Base-by-base conservation (phyloP, 2,797 vertebrate species). In the Cygnus olor region DNA sequence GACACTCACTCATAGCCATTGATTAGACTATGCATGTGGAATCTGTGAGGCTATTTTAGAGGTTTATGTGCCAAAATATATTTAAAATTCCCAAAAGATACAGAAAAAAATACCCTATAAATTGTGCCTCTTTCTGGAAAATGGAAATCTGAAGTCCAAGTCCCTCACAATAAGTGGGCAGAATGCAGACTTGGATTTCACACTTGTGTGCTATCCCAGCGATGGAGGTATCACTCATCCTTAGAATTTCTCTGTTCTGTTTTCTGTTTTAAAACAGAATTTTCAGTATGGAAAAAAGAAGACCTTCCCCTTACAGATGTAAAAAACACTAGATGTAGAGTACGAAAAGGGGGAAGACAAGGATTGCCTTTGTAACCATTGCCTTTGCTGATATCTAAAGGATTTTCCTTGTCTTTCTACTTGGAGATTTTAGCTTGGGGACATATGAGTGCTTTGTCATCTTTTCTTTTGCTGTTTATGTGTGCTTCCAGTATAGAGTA, bases 231-330 rank as follows among this genome's bases (percentile, higher is more conserved):
- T 38, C 14, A 9, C 17, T 24, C 13, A 17, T 28, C 3, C 0
- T 3, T 86, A 56, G 45, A 69, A 70, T 86, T 72, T 69, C 54
- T 88, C 9, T 77, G 28, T 45, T 44, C 25, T 34, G 4, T 82
- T 89, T 66, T 66, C 61, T 64, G 11, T 49, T 93, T 89, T 69
- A 45, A 78, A 72, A 45, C 13, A 69, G 19, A 73, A 80, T 78
- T 14, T 13, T 42, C 17, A n/a, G 2, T 32, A n/a, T 61, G 40
- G 36, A 91, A 83, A 10, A 34, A 15, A 74, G 36, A 89, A 74
- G 17, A 14, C 15, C 25, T 72, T 85, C 25, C 25, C 57, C 14
- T 76, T 80, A 73, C 12, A 73, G 38, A 38, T 10, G 6, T 77
- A 64, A 80, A 84, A 86, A n/a, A 61, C 56, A 30, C 19, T 40